Base-by-base conservation (phyloP, 2,797 vertebrate species). In the Eulemur mongoz region DNA sequence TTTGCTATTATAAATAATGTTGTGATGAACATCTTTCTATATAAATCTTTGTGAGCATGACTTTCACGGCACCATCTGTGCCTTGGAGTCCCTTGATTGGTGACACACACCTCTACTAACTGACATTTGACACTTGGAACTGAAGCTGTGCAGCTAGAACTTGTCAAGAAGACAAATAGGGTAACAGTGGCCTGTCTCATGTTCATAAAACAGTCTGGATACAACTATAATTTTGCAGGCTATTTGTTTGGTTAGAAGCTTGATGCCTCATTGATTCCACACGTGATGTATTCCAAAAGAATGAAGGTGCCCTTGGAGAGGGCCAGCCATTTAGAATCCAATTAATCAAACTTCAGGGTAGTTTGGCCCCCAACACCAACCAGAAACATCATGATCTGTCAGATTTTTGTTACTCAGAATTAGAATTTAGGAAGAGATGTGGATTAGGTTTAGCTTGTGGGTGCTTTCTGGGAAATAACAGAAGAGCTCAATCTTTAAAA, bases 121-220 rank as follows among this genome's bases (percentile, higher is more conserved):
- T 92, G 97, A 93, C 72, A 93, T 35, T 86, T 59, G 96, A 93
- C 79, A 91, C 25, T 22, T 73, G 91, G 67, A 82, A 67, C 65
- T 91, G 35, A 94, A 84, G 57, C 57, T 52, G 35, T 85, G 61
- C 61, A 95, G 43, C 79, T 87, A 94, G 67, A 94, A 78, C 85
- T 91, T 97, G 97, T 95, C 96, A 95, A 87, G 86, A 96, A 96
- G 95, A 97, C 93, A 96, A 92, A 97, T 90, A 87, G 76, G 67
- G 32, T 45, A 40, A 75, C 91, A 95, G 57, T 78, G 83, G 7
- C 92, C 96, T 38, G 48, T 91, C 85, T 97, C 35, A 65, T 7
- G 32, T 81, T 96, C 91, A 84, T 80, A 96, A 91, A 89, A 88
- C 59, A 78, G 91, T 50, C 70, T 48, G 67, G 81, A 88, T 73